Percentiles rank a stretch among this genome's conserved stretches.
phyloP scores from a whole-genome alignment of 2,113 vertebrate species.

The Saccopteryx bilineata region DNA sequence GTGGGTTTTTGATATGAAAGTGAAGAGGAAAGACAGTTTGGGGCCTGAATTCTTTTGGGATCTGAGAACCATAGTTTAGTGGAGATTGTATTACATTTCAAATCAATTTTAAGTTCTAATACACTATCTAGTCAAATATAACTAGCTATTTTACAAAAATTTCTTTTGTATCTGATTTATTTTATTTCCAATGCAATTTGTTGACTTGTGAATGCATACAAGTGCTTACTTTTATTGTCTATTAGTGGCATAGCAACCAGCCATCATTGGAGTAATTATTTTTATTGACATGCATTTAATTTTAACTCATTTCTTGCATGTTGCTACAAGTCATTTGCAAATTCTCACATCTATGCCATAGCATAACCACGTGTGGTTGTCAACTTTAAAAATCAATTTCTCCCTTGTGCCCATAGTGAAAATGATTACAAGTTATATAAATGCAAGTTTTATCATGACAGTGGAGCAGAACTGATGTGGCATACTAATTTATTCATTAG shows the following conservation, averaged over 20 bases:
- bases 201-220: not conserved
- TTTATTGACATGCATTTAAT: conserved; percentile 14
- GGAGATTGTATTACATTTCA: not conserved
- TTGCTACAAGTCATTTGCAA: conserved; percentile 77
- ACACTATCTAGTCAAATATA: not conserved
- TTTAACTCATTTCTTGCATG: conserved; percentile 59
- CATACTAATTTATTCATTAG: conserved; percentile 89
- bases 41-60: not conserved
- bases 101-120: not conserved
- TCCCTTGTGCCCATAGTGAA: conserved; percentile 77
- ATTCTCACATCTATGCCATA: conserved; percentile 48
- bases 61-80: not conserved
- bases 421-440: conserved; percentile 85
- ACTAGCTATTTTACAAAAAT: not conserved
- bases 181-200: not conserved
- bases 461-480: conserved; percentile 78
- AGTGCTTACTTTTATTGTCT: conserved; percentile 44
- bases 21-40: not conserved
- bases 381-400: conserved; percentile 81
- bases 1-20: not conserved
- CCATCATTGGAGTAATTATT: conserved; percentile 59
- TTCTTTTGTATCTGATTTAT: not conserved
- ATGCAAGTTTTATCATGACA: conserved; percentile 84
- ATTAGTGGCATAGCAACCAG: not conserved
- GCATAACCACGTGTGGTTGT: conserved; percentile 61